A percentile compares a stretch with the other conserved stretches of the same genome.
Conservation (phyloP, 2,797 vertebrate genomes). For the Typhlichthys subterraneus region DNA sequence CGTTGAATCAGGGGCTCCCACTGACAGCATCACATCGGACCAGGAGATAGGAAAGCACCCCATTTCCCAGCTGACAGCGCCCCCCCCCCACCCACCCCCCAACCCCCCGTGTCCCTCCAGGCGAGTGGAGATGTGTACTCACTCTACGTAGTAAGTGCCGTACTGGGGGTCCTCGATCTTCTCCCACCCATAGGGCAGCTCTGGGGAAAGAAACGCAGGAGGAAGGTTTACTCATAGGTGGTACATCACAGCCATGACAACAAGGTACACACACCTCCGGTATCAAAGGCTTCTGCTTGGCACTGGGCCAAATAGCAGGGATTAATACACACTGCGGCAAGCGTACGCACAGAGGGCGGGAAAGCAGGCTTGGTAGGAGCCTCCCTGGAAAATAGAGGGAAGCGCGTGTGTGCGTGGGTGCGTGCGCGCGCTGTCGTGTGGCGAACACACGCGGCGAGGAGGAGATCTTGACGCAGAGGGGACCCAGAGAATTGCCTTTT, state of each 20-base stretch:
- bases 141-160: slow-evolving; percentile 97
- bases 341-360: too few species aligned
- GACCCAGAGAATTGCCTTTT: slow-evolving; percentile 64
- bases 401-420: not conserved
- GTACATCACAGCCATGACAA: slow-evolving; percentile 15
- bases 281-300: not conserved
- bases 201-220: slow-evolving; percentile 65
- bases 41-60: slow-evolving; percentile 7
- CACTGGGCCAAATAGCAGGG: too few species aligned
- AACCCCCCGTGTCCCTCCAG: not conserved
- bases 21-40: slow-evolving; percentile 1
- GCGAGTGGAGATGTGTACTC: slow-evolving; percentile 70
- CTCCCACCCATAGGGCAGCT: slow-evolving; percentile 98
- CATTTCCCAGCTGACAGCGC: slow-evolving; percentile 2
- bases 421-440: slow-evolving; percentile 37
- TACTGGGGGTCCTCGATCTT: slow-evolving; percentile 98
- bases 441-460: slow-evolving; percentile 51
- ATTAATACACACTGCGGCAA: too few species aligned
- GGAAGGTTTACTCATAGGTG: slow-evolving; percentile 20
- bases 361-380: too few species aligned
- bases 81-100: too few species aligned
- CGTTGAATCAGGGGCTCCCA: not conserved
- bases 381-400: not conserved
- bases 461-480: slow-evolving; percentile 66
- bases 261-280: slow-evolving; percentile 13